phyloP scores from a whole-genome alignment of 2,113 vertebrate species.

The Xiphias gladius region DNA sequence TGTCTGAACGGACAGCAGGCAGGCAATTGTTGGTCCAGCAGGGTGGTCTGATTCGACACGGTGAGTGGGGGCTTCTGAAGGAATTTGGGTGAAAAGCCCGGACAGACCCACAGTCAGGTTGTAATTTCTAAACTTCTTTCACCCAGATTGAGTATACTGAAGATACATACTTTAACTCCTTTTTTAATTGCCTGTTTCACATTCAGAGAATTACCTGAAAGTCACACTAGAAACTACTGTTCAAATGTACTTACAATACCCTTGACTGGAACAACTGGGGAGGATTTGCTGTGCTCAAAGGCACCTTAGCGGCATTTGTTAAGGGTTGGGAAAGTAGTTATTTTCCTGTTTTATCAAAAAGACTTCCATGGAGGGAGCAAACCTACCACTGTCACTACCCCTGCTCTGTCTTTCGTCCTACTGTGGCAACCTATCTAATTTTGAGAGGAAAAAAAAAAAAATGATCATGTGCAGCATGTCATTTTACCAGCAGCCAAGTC shows the following conservation, averaged over 20 bases:
- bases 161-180: neutral
- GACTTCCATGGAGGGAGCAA: neutral
- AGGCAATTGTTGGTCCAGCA: conserved; percentile 44
- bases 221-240: neutral
- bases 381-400: neutral
- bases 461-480: neutral
- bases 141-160: conserved; percentile 3
- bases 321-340: conserved; percentile 46
- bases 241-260: neutral
- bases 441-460: conserved; percentile 1
- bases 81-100: conserved; percentile 44
- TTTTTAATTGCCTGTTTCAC: neutral
- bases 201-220: conserved; percentile 23
- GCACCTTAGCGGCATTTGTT: conserved; percentile 35
- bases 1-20: conserved; percentile 28
- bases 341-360: neutral
- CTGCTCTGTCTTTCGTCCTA: neutral
- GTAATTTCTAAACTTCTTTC: conserved; percentile 32
- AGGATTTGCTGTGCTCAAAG: conserved; percentile 10
- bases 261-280: neutral
- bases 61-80: conserved; percentile 41
- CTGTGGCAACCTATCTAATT: neutral
- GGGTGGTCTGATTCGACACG: conserved; percentile 73
- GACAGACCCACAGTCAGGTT: conserved; percentile 34
- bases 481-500: conserved; percentile 16